A percentile compares a stretch with the other conserved stretches of the same genome.
phyloP scores from a whole-genome alignment of 2,113 vertebrate genomes.

The Tupaia tana region DNA sequence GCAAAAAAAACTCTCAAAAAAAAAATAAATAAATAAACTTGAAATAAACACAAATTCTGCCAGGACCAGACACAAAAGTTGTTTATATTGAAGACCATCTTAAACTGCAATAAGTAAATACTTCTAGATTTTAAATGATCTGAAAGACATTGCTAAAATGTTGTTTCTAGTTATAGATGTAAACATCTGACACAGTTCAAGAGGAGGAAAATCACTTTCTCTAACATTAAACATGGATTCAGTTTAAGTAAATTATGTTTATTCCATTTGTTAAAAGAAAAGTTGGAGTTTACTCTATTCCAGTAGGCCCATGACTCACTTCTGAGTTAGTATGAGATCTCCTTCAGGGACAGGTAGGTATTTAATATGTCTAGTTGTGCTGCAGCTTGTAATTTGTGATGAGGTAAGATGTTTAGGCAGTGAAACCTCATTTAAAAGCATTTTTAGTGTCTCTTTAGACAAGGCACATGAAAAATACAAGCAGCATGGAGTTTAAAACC shows the following conservation, averaged over 20 bases:
- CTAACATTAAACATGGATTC: slow-evolving; percentile 74
- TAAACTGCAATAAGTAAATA: slow-evolving; percentile 10
- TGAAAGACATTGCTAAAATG: slow-evolving; percentile 63
- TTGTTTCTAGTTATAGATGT: slow-evolving; percentile 53
- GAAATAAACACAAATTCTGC: slow-evolving; percentile 27
- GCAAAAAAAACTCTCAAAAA: no score
- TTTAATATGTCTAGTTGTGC: slow-evolving; percentile 38
- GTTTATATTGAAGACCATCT: slow-evolving; percentile 57
- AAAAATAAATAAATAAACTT: no score
- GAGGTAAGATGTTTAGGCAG: slow-evolving; percentile 49
- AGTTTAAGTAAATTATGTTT: slow-evolving; percentile 82
- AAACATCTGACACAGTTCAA: slow-evolving; percentile 38
- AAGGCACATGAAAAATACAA: not conserved
- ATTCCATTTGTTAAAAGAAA: slow-evolving; percentile 82
- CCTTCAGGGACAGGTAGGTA: slow-evolving; percentile 61
- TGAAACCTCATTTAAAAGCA: not conserved
- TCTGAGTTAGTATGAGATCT: slow-evolving; percentile 59
- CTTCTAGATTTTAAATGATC: slow-evolving; percentile 62
- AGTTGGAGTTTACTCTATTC: slow-evolving; percentile 67
- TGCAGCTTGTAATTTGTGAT: slow-evolving; percentile 47
- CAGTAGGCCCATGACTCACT: slow-evolving; percentile 58
- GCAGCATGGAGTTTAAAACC: slow-evolving; percentile 4
- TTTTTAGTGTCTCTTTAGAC: slow-evolving; percentile 47
- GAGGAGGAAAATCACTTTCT: slow-evolving; percentile 73
- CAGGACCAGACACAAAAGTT: slow-evolving; percentile 42